These are phyloP conservation scores for honey bee (Apis mellifera) DNA, from an alignment of 1,140 invertebrate genomes.

Conservation along the genomic window DNA sequence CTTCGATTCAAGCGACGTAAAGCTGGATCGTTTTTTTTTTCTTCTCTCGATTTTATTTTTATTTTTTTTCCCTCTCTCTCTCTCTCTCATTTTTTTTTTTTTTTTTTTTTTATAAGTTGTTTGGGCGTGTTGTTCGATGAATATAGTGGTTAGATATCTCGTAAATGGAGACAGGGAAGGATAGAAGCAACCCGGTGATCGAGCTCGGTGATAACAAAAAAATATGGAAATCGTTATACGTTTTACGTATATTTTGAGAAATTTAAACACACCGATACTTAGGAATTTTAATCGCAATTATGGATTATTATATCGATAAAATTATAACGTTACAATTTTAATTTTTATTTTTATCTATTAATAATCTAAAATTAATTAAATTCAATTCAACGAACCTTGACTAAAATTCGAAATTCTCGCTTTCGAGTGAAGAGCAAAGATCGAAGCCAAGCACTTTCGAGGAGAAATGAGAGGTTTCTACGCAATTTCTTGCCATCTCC, in stretches of 20 bases:
- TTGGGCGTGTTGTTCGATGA: background rate
- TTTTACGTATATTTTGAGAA: background rate
- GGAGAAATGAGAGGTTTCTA: background rate
- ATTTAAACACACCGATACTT: too few species aligned
- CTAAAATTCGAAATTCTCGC: background rate
- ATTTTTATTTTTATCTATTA: background rate
- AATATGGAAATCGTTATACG: too few species aligned
- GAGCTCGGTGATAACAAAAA: background rate
- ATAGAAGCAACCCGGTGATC: background rate
- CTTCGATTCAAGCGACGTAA: background rate
- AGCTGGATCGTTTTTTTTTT: background rate
- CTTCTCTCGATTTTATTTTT: background rate
- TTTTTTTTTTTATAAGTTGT: background rate
- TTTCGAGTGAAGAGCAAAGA: background rate
- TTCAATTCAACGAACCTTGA: background rate
- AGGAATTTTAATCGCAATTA: too few species aligned
- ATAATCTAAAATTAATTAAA: background rate
- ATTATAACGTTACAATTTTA: background rate
- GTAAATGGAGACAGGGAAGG: background rate
- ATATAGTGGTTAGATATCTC: background rate
- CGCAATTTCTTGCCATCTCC: background rate
- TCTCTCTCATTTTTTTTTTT: too few species aligned
- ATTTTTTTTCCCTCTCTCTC: background rate
- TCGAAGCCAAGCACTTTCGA: background rate
- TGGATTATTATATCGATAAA: too few species aligned